These are phyloP conservation scores for Helicoverpa zea DNA, from an alignment of 1,140 invertebrate species.

Conservation along the genomic window DNA sequence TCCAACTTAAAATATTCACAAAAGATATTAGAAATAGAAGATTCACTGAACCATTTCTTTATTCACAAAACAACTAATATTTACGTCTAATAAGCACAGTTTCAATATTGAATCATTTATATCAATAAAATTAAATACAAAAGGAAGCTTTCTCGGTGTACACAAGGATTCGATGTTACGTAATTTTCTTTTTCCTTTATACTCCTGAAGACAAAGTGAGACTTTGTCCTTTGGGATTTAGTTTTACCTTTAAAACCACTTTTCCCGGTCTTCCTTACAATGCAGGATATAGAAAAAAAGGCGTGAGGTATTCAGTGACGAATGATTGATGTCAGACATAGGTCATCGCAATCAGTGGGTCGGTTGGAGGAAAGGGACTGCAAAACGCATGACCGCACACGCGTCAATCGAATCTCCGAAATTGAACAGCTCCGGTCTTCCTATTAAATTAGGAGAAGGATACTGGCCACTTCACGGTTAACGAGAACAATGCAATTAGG, in stretches of 20 bases:
- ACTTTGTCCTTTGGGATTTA: constrained; percentile 4
- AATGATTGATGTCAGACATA: not conserved
- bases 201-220: not conserved
- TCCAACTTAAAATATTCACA: not conserved
- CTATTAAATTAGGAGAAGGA: constrained; percentile 43
- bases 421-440: constrained; percentile 42
- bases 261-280: not conserved
- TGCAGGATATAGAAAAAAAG: too few relatives aligned
- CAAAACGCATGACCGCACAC: constrained; percentile 41
- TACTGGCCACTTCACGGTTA: constrained; percentile 36
- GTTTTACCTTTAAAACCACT: constrained; percentile 15
- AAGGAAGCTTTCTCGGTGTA: not conserved
- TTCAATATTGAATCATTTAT: not conserved
- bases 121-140: constrained; percentile 6
- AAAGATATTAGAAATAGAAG: not conserved
- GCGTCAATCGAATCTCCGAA: constrained; percentile 12
- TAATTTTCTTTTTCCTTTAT: constrained; percentile 8
- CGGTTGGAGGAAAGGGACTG: not conserved
- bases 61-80: not conserved
- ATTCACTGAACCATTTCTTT: too few relatives aligned
- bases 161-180: not conserved
- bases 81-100: not conserved
- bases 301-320: too few relatives aligned
- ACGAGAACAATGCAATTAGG: constrained; percentile 46
- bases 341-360: not conserved